phyloP scores from a whole-genome alignment of 1,140 invertebrate species.

The Aphaenogaster ashmeadi region DNA sequence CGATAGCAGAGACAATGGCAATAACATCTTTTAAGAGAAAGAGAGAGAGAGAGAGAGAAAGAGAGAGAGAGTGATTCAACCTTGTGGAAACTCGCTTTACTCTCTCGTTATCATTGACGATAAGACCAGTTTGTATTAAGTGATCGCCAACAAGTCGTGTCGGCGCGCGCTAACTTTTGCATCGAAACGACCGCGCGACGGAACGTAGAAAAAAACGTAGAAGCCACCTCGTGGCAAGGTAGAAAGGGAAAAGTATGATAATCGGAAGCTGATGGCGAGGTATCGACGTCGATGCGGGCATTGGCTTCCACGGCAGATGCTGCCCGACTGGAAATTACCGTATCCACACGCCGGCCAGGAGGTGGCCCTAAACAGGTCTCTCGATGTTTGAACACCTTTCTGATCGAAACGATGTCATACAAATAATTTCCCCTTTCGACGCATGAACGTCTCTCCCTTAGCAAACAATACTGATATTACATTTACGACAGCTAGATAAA shows the following conservation, averaged over 20 bases:
- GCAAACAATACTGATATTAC: background rate
- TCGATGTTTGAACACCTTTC: background rate
- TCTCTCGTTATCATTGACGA: background rate
- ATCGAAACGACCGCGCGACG: background rate
- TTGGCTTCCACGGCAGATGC: conserved; percentile 54
- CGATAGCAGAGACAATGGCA: background rate
- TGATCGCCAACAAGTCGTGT: background rate
- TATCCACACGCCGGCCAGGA: conserved; percentile 27
- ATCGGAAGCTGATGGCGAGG: conserved; percentile 54
- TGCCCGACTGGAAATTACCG: conserved; percentile 53
- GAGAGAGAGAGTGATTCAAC: background rate
- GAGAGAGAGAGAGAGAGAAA: background rate
- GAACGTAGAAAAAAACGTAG: conserved; percentile 12
- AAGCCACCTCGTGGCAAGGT: background rate
- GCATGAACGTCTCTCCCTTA: background rate
- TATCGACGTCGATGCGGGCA: conserved; percentile 50
- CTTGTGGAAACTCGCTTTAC: background rate
- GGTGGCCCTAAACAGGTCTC: conserved; percentile 26
- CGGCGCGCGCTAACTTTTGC: background rate
- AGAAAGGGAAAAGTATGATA: conserved; percentile 53
- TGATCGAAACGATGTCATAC: conserved; percentile 12
- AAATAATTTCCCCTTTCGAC: background rate
- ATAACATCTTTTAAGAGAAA: background rate
- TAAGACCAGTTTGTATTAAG: background rate
- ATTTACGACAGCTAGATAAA: conserved; percentile 13